A percentile compares a stretch with the other conserved stretches of the same genome.
Evolutionary conservation across 1,140 invertebrate species (phyloP).

Genomic region (Antheraea mylitta): DNA sequence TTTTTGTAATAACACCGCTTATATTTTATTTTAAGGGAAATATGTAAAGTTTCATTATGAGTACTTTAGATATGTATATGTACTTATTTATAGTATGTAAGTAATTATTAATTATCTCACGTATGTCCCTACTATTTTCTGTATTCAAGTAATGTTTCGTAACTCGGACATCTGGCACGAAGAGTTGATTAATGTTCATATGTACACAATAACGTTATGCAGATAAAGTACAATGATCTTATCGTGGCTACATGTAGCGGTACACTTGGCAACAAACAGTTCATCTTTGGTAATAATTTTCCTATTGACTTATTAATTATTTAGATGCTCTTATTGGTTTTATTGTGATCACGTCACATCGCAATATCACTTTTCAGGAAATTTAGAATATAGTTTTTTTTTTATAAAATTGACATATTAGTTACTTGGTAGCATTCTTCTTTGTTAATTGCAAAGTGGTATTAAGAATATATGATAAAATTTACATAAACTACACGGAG

Average conservation of each 20-base stretch:
- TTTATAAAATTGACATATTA: no score
- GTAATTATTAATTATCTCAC: not conserved
- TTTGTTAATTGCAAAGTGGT: no score
- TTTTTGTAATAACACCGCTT: no score
- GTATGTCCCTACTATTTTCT: not conserved
- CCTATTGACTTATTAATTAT: not conserved
- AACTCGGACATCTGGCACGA: constrained; percentile 51
- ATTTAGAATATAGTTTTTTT: no score
- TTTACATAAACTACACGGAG: no score
- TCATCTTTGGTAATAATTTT: not conserved
- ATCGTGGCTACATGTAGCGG: constrained; percentile 15
- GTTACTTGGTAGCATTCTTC: no score
- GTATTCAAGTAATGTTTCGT: constrained; percentile 24
- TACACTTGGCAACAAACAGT: not conserved
- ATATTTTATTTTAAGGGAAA: no score
- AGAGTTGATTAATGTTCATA: constrained; percentile 37
- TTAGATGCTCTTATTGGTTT: not conserved
- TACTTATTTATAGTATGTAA: not conserved
- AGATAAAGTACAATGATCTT: constrained; percentile 16
- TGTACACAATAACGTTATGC: constrained; percentile 19
- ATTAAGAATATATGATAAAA: no score
- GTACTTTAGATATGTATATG: no score
- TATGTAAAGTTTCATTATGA: no score
- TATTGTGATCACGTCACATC: no score
- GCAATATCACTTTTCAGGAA: no score